Base-by-base conservation (phyloP, 2,797 vertebrate genomes). In the Bovichtus variegatus region DNA sequence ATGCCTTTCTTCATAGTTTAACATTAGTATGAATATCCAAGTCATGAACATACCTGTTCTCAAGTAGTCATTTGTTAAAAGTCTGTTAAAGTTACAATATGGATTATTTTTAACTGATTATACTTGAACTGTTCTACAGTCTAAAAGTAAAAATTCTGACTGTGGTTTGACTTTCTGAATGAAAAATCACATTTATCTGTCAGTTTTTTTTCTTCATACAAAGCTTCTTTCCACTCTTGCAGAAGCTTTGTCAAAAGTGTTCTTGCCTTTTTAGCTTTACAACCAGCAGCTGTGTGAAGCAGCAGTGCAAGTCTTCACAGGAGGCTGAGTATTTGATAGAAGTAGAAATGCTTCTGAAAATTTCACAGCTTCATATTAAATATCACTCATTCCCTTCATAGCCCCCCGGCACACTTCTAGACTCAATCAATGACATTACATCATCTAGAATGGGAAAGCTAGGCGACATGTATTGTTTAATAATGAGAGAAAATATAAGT, bases 161-260 rank as follows among this genome's bases (percentile, higher is more conserved):
- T 55, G 16, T 34, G 63, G 15, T 19, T 57, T 40, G 60, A 62
- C 34, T 64, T 62, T 49, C 4, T 58, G 19, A 69, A 64, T 59
- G 18, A 78, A 77, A 78, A 50, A 62, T 41, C 12, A 13, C 10
- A 23, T 63, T 65, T 31, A 44, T 27, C 50, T 51, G 34, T 31
- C 27, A 21, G 7, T 13, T 55, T 46, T 21, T 47, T 67, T 54
- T 41, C 25, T 54, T 41, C 25, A 23, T 36, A 23, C 21, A 66
- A 71, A 36, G 19, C n/a, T 23, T 58, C 27, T 53, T 27, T 43
- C 6, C 29, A 34, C n/a, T 59, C 27, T 71, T 55, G 12, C 9
- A 43, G 55, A 64, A 58, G 36, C 55, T 74, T 78, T 77, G 38
- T 67, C 23, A 73, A 70, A 61, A 67, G 36, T 72, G 75, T 23